Base-by-base conservation (phyloP, 2,797 vertebrate genomes). In the Margarornis squamiger region DNA sequence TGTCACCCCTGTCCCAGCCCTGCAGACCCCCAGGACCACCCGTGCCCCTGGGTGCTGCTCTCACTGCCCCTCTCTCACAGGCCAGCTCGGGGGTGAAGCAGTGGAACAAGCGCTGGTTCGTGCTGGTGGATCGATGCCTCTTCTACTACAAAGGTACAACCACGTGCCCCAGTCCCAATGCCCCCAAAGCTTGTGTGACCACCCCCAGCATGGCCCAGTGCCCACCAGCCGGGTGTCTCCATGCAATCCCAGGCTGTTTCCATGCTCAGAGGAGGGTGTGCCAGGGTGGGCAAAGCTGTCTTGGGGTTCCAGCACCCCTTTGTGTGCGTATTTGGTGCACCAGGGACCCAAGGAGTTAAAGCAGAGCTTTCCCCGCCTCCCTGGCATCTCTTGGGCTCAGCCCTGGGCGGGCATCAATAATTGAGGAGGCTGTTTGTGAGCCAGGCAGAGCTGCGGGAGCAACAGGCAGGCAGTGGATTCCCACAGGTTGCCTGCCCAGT, bases 61-160 rank as follows among this genome's bases (percentile, higher is more conserved):
- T 90, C 70, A 80, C 74, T 0, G 20, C 76, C 63, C 58, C 68
- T 91, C 70, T 83, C 68, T 30, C 65, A 1, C 95, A 99, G 99
- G 99, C 99, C 96, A 99, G 99, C 97, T 99, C 99, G 14, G 99
- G 99, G 39, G 99, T 99, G 70, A 99, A 99, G 96, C 99, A 99
- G 94, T 99, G 99, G 99, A 99, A 99, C 97, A 99, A 98, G 96
- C 98, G 99, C 90, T 99, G 99, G 99, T 99, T 99, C 4, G 99
- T 99, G 88, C 98, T 99, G 91, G 98, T 99, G 48, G 99, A 99
- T 95, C 98, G 99, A 86, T 99, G 99, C 97, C 98, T 99, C 76
- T 99, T 99, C 97, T 99, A 99, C 97, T 99, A 99, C 90, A 99
- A 99, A 99, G 99, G 99, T 99, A 94, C 9, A 5, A 29, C 59